phyloP scores from a whole-genome alignment of 2,113 vertebrate species.

The Pseudorasbora parva region DNA sequence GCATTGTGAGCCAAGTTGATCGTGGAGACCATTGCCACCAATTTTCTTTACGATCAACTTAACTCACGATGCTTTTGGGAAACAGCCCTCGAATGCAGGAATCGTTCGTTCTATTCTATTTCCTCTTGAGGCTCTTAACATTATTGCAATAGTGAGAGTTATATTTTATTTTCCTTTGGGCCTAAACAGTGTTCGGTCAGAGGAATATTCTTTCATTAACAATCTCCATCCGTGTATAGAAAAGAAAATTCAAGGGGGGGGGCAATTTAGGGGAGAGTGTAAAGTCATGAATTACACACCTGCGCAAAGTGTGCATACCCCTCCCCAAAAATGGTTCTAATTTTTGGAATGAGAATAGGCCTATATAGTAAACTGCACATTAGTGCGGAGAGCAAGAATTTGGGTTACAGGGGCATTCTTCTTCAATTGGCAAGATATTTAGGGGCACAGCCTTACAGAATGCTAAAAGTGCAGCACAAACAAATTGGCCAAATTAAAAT shows the following conservation, averaged over 20 bases:
- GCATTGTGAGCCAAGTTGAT: no score
- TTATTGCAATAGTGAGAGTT: background rate
- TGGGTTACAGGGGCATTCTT: conserved; percentile 17
- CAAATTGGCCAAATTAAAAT: conserved; percentile 22
- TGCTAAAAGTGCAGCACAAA: conserved; percentile 39
- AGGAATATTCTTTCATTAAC: background rate
- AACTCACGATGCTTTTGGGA: no score
- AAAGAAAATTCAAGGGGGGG: background rate
- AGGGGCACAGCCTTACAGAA: conserved; percentile 11
- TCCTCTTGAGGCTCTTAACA: background rate
- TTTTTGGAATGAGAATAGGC: no score
- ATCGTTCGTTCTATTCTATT: background rate
- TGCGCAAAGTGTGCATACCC: background rate
- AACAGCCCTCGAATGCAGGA: no score
- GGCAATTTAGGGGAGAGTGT: background rate
- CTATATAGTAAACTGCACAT: background rate
- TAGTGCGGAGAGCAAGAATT: background rate
- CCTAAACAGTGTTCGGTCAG: background rate
- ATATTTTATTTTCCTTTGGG: background rate
- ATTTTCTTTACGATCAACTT: no score
- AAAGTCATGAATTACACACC: background rate
- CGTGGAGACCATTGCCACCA: no score
- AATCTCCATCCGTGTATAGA: background rate
- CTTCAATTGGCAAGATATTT: conserved; percentile 13
- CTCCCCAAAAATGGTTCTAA: background rate